These are phyloP conservation scores for Drosophila sproati DNA, from an alignment of 1,140 invertebrate species.

Conservation along the genomic window DNA sequence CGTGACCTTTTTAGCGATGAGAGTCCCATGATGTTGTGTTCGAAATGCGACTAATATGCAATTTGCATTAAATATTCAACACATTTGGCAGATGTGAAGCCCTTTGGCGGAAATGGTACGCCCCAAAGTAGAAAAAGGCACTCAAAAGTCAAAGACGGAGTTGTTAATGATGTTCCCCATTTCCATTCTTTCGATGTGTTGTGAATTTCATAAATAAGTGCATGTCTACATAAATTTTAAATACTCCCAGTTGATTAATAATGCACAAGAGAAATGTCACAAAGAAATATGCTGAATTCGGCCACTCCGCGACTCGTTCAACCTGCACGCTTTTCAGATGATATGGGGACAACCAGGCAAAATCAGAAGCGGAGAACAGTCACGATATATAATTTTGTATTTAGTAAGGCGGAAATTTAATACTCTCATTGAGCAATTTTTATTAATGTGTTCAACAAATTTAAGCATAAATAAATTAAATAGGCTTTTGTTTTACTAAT, in stretches of 20 bases:
- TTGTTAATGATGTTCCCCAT: slow-evolving; percentile 47
- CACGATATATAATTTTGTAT: slow-evolving; percentile 8
- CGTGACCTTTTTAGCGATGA: slow-evolving; percentile 33
- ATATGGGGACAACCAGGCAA: background rate
- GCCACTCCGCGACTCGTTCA: slow-evolving; percentile 16
- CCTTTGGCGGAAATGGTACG: slow-evolving; percentile 16
- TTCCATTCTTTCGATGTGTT: slow-evolving; percentile 35
- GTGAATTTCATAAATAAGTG: slow-evolving; percentile 69
- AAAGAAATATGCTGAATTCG: slow-evolving; percentile 64
- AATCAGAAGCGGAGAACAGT: slow-evolving; percentile 27
- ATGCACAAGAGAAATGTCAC: slow-evolving; percentile 74
- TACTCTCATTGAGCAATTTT: slow-evolving; percentile 21
- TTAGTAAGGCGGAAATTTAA: background rate
- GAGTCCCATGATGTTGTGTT: slow-evolving; percentile 9
- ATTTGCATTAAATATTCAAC: slow-evolving; percentile 46
- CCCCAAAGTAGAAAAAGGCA: background rate
- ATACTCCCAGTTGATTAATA: slow-evolving; percentile 79
- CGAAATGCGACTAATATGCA: slow-evolving; percentile 38
- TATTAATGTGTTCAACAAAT: background rate
- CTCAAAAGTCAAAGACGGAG: slow-evolving; percentile 21
- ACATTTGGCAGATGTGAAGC: slow-evolving; percentile 37
- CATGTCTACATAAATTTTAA: slow-evolving; percentile 81
- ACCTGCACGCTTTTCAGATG: slow-evolving; percentile 28
- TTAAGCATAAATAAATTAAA: background rate
- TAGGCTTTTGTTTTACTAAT: background rate